Percentiles rank a stretch among this genome's conserved stretches.
These are phyloP conservation scores for Argentina silus DNA, from an alignment of 2,797 vertebrate genomes.

Conservation along the genomic window DNA sequence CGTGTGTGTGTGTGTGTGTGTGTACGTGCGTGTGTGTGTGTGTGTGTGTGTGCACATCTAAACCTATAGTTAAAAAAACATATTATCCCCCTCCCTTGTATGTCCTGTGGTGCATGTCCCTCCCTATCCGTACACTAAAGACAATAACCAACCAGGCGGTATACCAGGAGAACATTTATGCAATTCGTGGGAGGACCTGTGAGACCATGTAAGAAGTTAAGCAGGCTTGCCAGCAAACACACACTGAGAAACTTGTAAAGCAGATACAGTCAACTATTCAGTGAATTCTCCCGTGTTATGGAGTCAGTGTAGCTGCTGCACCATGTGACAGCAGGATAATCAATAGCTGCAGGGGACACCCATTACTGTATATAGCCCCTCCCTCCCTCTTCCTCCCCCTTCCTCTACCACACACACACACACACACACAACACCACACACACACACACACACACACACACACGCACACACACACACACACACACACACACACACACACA, in stretches of 20 bases:
- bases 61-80: too few relatives aligned
- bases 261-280: not conserved
- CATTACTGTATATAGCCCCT: slow-evolving; percentile 3
- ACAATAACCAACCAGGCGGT: too few relatives aligned
- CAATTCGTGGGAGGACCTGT: not conserved
- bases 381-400: not conserved
- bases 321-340: slow-evolving; percentile 16
- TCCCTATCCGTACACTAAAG: too few relatives aligned
- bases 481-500: slow-evolving; percentile 13
- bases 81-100: not conserved
- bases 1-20: not conserved
- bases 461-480: not conserved
- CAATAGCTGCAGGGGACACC: slow-evolving; percentile 22
- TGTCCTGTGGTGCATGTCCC: not conserved
- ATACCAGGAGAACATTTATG: too few relatives aligned
- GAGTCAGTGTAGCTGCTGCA: not conserved
- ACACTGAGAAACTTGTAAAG: not conserved
- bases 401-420: too few relatives aligned
- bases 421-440: slow-evolving; percentile 1
- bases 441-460: not conserved
- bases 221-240: not conserved
- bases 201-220: not conserved
- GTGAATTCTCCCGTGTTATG: not conserved
- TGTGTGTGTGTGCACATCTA: not conserved
- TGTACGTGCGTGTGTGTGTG: not conserved